Base-by-base conservation (phyloP, 2,888 invertebrate species). In the Acleris emargana region DNA sequence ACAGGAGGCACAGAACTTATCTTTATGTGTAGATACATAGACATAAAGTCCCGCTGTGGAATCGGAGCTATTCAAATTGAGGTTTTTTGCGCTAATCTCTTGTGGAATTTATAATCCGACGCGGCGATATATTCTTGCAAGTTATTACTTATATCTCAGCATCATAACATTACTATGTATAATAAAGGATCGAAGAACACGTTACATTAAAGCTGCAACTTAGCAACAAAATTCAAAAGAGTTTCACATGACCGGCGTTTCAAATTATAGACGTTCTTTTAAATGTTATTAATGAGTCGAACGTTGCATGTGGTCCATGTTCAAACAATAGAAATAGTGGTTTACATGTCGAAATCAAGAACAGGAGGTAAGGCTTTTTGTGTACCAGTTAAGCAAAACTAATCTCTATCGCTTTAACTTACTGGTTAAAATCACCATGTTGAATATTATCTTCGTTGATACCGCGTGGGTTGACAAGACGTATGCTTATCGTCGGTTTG, bases 401-500 rank as follows among this genome's bases (percentile, higher is more conserved):
- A 57, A 63, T 67, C 76, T 77, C 73, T 81, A 79, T 55, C 16
- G 13, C 71, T 57, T 69, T 70, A 28, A 22, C 6, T 67, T 75
- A 82, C 81, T 75, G 80, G 78, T 73, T 71, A 72, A 77, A 66
- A 72, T 76, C 75, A 68, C 71, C 58, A 18, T 38, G 45, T 66
- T 43, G 38, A 9, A 38, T 66, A 45, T 63, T 63, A 62, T 64
- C 67, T 64, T 67, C 60, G 55, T 60, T 69, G 62, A 70, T 68
- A 67, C 57, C 55, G 87, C 87, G 90, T 91, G 90, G 91, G 91
- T 79, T 83, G 90, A 86, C 84, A 89, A 88, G 89, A 87, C 79
- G 79, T 86, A 89, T 84, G 87, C 87, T 90, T 91, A 91, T 91
- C 88, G 85, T 81, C 80, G 82, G 86, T 88, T 89, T 87, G 88